Base-by-base conservation (phyloP, 2,797 vertebrate genomes). In the Clarias platycephalus region DNA sequence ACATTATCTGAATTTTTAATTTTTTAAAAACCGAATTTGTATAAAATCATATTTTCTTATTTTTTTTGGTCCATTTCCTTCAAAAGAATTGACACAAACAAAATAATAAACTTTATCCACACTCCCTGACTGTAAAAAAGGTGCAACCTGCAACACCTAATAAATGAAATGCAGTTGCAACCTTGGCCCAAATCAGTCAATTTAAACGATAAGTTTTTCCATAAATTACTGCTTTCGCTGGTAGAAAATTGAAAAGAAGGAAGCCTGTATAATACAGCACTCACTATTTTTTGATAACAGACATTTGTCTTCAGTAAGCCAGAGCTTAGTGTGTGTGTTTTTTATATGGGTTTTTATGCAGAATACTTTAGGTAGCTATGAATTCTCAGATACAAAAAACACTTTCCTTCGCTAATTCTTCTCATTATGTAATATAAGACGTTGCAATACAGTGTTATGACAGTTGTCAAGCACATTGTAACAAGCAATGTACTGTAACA, bases 151-250 rank as follows among this genome's bases (percentile, higher is more conserved):
- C 49, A 72, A 71, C 60, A 75, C 9, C 62, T 86, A 86, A 86
- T 86, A 71, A 40, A 49, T 10, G 55, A 13, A 62, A 80, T 37
- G 67, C n/a, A 81, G 57, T 62, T 22, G 24, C 68, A 64, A 49
- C 58, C 58, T 60, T 58, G 62, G 66, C 34, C 22, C 37, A 83
- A 76, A 82, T 68, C 82, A 77, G 31, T 40, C 82, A 86, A 86
- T 86, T 84, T 86, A 84, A 53, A 22, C 12, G 9, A 44, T 5
- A 62, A 37, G 34, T 83, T 55, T 63, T 64, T 40, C 58, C 60
- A 34, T 26, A 80, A 74, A 83, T 72, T 24, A 80, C 16, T 44
- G 57, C 24, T 80, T 60, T 34, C n/a, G 1, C 28, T 53, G 55
- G 31, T 26, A 68, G 4, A 26, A 63, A 64, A 40, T 26, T 60